Evolutionary conservation across 2,888 invertebrate genomes (phyloP), one percentile per base, ranked within the genome.

Genomic region (Caenorhabditis japonica): DNA sequence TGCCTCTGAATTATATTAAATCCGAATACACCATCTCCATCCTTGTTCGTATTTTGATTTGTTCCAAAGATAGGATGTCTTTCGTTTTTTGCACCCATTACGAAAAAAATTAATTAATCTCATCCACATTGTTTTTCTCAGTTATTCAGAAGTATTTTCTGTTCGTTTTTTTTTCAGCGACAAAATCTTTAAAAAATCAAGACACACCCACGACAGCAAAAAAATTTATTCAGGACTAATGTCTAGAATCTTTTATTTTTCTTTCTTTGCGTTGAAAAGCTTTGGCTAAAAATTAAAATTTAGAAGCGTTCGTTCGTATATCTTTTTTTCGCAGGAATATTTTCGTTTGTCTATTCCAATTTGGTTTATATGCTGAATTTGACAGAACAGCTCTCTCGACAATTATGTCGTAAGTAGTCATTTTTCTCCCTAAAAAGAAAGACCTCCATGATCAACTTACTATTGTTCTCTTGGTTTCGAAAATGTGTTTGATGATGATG

Each of bases 101-200:
- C 33, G n/a, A n/a, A 64, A 55, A 62, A 64, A 66, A 56, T 46
- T 66, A 66, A 66, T 66, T 66, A 66, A 66, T 66, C 66, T 30
- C 30, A n/a, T 39, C 47, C 47, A 39, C 47, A 56, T 56, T 66
- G 56, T 30, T 56, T 66, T 66, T 64, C 43, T 41, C 52, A 43
- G 43, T 61, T 52, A 36, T 64, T 55, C 51, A 17, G 41, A 44
- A 56, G 56, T 56, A 47, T 55, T 56, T n/a, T n/a, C n/a, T n/a
- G n/a, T n/a, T n/a, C n/a, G n/a, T n/a, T n/a, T n/a, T n/a, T n/a
- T n/a, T n/a, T n/a, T n/a, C n/a, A n/a, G n/a, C n/a, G n/a, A n/a
- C n/a, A n/a, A n/a, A 38, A 38, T 38, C n/a, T 38, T 10, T 30
- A 30, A 30, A 30, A 30, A 30, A 30, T 30, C n/a, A n/a, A n/a